These are phyloP conservation scores for Callosobruchus maculatus DNA, from an alignment of 2,888 invertebrate species.

Conservation along the genomic window DNA sequence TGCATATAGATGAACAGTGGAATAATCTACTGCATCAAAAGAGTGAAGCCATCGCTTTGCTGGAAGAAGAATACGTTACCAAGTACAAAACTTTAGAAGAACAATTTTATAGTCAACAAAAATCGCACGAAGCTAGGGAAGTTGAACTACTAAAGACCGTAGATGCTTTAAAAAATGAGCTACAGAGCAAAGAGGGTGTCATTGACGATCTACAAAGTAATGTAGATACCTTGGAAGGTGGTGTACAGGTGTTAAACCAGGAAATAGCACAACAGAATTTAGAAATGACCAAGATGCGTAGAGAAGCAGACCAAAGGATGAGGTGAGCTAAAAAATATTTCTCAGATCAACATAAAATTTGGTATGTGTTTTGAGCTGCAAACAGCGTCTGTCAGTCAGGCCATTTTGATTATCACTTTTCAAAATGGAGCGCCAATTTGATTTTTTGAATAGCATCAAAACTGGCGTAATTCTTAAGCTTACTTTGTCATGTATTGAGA, in stretches of 20 bases:
- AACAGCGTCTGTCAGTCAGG: no score
- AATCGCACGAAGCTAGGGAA: constrained; percentile 45
- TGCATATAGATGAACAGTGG: constrained; percentile 50
- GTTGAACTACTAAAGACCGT: constrained; percentile 47
- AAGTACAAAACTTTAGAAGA: constrained; percentile 50
- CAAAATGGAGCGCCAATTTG: no score
- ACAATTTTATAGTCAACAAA: constrained; percentile 47
- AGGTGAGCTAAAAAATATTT: constrained; percentile 45
- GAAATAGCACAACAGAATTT: constrained; percentile 46
- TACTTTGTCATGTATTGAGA: no score
- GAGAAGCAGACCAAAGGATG: constrained; percentile 47
- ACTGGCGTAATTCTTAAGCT: no score
- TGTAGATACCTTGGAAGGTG: constrained; percentile 48
- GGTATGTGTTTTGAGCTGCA: no score
- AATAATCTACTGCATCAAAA: constrained; percentile 62
- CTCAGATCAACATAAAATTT: no score
- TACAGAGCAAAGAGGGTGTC: constrained; percentile 42
- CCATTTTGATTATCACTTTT: no score
- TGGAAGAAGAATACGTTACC: constrained; percentile 59
- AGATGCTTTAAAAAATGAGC: constrained; percentile 45
- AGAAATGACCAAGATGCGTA: constrained; percentile 39
- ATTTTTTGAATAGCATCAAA: no score
- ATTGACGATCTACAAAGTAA: constrained; percentile 48
- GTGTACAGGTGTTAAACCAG: constrained; percentile 47
- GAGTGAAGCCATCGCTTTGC: constrained; percentile 57